Evolutionary conservation across 2,113 vertebrate genomes (phyloP).

Genomic region (Falcunculus frontatus): DNA sequence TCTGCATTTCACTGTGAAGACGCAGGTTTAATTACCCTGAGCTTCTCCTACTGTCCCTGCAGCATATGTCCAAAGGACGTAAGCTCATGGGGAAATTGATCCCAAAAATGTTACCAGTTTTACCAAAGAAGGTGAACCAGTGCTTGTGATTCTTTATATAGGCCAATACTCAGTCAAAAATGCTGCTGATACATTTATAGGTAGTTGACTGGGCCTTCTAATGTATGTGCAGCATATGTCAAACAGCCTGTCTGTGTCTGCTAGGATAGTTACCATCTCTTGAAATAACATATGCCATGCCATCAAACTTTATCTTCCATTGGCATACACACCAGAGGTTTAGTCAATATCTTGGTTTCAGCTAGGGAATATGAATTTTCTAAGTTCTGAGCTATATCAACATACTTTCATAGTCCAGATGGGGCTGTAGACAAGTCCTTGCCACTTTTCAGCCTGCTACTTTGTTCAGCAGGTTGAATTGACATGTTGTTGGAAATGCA

Average conservation of each 20-base stretch:
- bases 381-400: neutral
- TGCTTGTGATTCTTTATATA: neutral
- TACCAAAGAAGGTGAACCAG: neutral
- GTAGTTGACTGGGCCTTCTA: neutral
- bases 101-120: neutral
- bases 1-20: neutral
- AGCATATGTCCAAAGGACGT: neutral
- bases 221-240: neutral
- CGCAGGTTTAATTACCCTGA: neutral
- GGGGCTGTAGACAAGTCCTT: neutral
- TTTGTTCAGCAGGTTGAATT: neutral
- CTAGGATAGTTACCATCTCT: neutral
- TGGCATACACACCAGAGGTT: neutral
- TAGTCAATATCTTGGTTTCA: slow-evolving; percentile 37
- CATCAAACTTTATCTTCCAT: slow-evolving; percentile 1
- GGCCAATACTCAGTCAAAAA: neutral
- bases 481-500: neutral
- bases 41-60: neutral
- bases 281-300: slow-evolving; percentile 7
- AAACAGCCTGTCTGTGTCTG: slow-evolving; percentile 4
- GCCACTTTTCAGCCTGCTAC: neutral
- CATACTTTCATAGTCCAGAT: neutral
- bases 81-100: neutral
- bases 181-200: neutral
- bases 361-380: neutral